Base-by-base conservation (phyloP, 1,140 invertebrate genomes). In the Potamilus streckersoni region DNA sequence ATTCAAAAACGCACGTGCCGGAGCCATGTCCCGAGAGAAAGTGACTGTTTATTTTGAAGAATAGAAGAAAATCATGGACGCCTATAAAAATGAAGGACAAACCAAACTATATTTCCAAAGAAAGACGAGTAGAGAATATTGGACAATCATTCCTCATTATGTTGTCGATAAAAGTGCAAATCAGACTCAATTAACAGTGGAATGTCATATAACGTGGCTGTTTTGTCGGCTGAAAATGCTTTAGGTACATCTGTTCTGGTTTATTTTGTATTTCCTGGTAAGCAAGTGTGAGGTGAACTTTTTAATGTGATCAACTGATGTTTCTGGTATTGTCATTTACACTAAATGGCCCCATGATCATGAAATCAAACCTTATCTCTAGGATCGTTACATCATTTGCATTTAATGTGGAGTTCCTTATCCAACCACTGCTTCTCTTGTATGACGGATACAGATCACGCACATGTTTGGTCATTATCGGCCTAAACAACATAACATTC, bases 261-360 rank as follows among this genome's bases (percentile, higher is more conserved):
- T 55, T 89, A 87, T 83, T 87, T 90, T 49, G 59, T 90, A 16
- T 91, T 90, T 71, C 87, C 86, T 74, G 87, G 88, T 31, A 83
- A 82, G 0, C 71, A 85, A 49, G 74, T 86, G 68, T 87, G 87
- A 68, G 75, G 79, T 38, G 83, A 84, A 71, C 56, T 81, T 16
- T 77, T 19, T 58, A 72, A 11, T 71, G 64, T n/a, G 62, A 60
- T 49, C 69, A 19, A 67, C 78, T 49, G 80, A 74, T 19, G 17
- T 66, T 63, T 14, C 20, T 17, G 76, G 59, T 27, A 75, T 66
- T 17, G 61, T 78, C 17, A 71, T 23, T 69, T 63, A 68, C 14
- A 73, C 71, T 20, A 72, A 72, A 38, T 81, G 80, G 74, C 78
- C 78, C 14, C 73, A 77, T 64, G 59, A 57, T 15, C 67, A 73